phyloP scores from a whole-genome alignment of 2,113 vertebrate genomes.

The Nestor notabilis region DNA sequence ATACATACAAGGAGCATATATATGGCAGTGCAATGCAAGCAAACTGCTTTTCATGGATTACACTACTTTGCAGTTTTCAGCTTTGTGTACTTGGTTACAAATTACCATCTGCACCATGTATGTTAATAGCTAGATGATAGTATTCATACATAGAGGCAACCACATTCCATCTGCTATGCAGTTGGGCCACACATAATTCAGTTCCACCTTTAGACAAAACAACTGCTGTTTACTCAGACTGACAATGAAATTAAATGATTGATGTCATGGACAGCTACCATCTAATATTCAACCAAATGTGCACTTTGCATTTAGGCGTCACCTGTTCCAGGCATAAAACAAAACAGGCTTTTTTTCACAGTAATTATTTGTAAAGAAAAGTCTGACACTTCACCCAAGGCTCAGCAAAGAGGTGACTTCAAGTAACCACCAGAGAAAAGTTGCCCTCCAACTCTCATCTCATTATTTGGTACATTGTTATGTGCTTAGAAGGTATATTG shows the following conservation, averaged over 20 bases:
- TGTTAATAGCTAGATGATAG: conserved; percentile 83
- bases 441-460: not conserved
- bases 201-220: conserved; percentile 80
- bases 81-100: conserved; percentile 84
- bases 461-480: not conserved
- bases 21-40: not conserved
- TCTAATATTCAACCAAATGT: conserved; percentile 60
- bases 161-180: conserved; percentile 83
- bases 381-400: not conserved
- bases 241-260: conserved; percentile 76
- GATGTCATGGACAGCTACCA: conserved; percentile 71
- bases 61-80: conserved; percentile 61
- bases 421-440: not conserved
- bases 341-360: conserved; percentile 1
- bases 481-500: not conserved
- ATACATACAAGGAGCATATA: not conserved
- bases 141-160: conserved; percentile 80
- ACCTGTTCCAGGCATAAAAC: conserved; percentile 59
- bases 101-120: conserved; percentile 83
- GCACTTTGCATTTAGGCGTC: conserved; percentile 41
- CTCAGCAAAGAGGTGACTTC: not conserved
- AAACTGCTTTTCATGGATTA: not conserved
- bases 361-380: conserved; percentile 1
- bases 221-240: conserved; percentile 86
- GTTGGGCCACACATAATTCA: conserved; percentile 81